These are phyloP conservation scores for Fragum whitleyi DNA, from an alignment of 2,888 invertebrate genomes.

Conservation along the genomic window DNA sequence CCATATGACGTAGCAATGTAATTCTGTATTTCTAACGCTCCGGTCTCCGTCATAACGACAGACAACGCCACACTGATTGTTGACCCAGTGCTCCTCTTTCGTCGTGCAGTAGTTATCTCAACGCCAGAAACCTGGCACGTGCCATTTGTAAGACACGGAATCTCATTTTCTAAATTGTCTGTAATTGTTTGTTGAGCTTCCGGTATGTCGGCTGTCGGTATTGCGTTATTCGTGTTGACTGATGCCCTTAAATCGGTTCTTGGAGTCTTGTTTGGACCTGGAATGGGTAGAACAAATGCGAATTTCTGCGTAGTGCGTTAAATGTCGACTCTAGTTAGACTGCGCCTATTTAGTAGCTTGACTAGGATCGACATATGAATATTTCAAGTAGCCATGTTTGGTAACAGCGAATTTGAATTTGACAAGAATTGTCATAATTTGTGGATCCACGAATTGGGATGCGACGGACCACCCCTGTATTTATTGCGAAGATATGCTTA, in stretches of 20 bases:
- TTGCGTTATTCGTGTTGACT: not conserved
- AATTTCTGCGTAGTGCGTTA: too few relatives aligned
- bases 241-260: not conserved
- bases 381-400: too few relatives aligned
- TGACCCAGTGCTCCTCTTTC: not conserved
- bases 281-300: too few relatives aligned
- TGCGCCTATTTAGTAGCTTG: too few relatives aligned
- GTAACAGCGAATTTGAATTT: too few relatives aligned
- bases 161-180: not conserved
- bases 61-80: not conserved
- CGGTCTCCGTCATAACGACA: not conserved
- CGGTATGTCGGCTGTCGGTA: not conserved
- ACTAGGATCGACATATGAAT: too few relatives aligned
- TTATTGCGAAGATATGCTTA: too few relatives aligned
- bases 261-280: not conserved
- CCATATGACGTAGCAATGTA: not conserved
- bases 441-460: too few relatives aligned
- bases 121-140: not conserved
- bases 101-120: not conserved
- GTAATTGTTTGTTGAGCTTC: not conserved
- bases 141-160: not conserved
- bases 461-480: too few relatives aligned
- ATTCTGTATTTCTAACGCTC: conserved; percentile 23
- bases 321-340: too few relatives aligned
- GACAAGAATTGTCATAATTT: too few relatives aligned